Conservation (phyloP, 1,140 invertebrate species). For the Habropoda laboriosa region DNA sequence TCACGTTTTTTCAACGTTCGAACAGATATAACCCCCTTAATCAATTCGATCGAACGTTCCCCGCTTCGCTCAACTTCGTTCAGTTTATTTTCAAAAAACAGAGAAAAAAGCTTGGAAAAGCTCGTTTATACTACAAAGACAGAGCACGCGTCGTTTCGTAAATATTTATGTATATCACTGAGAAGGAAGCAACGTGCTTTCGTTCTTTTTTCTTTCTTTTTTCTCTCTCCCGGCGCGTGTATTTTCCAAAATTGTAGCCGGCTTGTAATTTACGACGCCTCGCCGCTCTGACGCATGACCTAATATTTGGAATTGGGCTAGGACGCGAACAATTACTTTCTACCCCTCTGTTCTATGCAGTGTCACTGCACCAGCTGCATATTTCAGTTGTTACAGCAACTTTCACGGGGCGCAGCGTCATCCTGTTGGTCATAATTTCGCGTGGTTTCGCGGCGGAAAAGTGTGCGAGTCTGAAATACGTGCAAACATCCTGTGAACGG, state of each 20-base stretch:
- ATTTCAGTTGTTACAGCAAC: constrained; percentile 45
- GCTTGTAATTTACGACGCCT: constrained; percentile 24
- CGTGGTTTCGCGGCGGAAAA: background rate
- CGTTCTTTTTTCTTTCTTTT: constrained; percentile 9
- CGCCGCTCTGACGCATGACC: constrained; percentile 25
- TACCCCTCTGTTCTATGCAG: constrained; percentile 16
- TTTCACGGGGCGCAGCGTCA: constrained; percentile 18
- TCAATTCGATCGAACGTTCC: background rate
- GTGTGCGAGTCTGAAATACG: constrained; percentile 25
- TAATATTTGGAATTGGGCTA: constrained; percentile 49
- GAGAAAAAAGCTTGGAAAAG: background rate
- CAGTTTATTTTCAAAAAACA: constrained; percentile 3
- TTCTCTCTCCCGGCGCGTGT: too few relatives aligned
- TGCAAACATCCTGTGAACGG: background rate
- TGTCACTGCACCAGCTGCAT: constrained; percentile 39
- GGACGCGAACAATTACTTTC: constrained; percentile 61
- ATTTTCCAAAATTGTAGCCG: constrained; percentile 21
- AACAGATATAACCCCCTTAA: background rate
- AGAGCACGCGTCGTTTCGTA: background rate
- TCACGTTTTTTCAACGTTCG: too few relatives aligned
- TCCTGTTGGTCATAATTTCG: constrained; percentile 51
- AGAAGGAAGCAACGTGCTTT: background rate
- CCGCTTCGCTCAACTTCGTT: background rate
- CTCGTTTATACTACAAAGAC: background rate
- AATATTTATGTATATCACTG: constrained; percentile 14